These are phyloP conservation scores for Chaetura pelagica DNA, from an alignment of 2,113 vertebrate genomes.

Conservation along the genomic window DNA sequence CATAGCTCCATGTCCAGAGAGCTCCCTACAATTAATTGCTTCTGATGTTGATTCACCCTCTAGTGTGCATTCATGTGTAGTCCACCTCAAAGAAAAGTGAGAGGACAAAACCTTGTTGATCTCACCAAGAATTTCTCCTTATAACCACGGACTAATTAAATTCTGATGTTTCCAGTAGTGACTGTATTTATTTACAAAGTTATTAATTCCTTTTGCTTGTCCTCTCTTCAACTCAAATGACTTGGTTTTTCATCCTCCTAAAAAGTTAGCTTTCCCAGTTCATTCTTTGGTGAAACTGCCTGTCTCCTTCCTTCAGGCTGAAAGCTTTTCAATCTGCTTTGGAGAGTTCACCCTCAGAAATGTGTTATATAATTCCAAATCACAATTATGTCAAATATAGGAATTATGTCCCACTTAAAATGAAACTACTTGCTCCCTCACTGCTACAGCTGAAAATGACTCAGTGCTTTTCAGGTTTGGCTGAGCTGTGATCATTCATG, in stretches of 20 bases:
- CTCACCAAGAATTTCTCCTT: not conserved
- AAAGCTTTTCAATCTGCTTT: conserved; percentile 8
- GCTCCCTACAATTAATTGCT: accelerated
- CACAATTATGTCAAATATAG: not conserved
- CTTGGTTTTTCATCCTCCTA: not conserved
- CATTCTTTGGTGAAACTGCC: not conserved
- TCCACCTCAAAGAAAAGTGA: not conserved
- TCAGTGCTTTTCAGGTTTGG: not conserved
- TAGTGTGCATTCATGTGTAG: not conserved
- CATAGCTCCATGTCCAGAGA: too few relatives aligned
- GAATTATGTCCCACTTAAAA: not conserved
- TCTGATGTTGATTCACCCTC: not conserved
- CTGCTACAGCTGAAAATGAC: not conserved
- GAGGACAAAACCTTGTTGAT: not conserved
- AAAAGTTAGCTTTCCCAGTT: not conserved
- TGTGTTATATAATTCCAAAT: not conserved
- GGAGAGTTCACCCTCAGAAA: not conserved
- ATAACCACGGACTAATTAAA: not conserved
- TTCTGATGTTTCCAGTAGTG: not conserved
- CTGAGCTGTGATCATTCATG: not conserved
- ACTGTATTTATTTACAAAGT: not conserved
- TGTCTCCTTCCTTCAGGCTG: not conserved
- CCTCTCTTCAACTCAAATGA: not conserved
- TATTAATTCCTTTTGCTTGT: not conserved
- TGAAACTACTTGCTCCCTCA: not conserved